These are phyloP conservation scores for Chondrosia reniformis DNA, from an alignment of 37 sponge, comb jelly and placozoan species.

Conservation along the genomic window DNA sequence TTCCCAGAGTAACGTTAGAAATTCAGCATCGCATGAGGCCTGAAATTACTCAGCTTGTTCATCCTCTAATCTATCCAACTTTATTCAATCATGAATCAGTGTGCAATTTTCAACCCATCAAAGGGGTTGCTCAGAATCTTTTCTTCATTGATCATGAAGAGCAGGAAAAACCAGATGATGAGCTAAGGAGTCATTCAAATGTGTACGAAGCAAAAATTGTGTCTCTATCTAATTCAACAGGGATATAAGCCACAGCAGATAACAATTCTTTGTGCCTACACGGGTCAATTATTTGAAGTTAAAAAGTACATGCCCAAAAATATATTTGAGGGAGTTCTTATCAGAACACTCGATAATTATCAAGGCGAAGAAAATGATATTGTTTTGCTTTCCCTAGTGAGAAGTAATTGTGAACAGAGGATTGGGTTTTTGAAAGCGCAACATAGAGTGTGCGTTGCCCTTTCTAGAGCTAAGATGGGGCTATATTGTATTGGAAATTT, in stretches of 20 bases:
- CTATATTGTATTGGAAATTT: slow-evolving; percentile 68
- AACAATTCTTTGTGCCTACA: slow-evolving; percentile 67
- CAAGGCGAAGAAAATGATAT: slow-evolving; percentile 81
- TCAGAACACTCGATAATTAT: slow-evolving; percentile 58
- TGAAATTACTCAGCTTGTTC: slow-evolving; percentile 40
- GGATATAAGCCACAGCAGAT: slow-evolving; percentile 32
- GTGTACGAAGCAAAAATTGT: slow-evolving; percentile 48
- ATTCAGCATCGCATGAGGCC: slow-evolving; percentile 57
- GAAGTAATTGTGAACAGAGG: slow-evolving; percentile 42
- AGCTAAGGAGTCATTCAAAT: slow-evolving; percentile 45
- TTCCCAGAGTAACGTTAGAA: slow-evolving; percentile 18
- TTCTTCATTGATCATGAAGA: slow-evolving; percentile 57
- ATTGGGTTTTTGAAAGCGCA: slow-evolving; percentile 39
- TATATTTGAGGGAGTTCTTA: slow-evolving; percentile 12
- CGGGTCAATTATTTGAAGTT: slow-evolving; percentile 41
- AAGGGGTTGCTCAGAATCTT: slow-evolving; percentile 49
- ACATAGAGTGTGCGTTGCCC: slow-evolving; percentile 66
- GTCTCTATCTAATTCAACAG: slow-evolving; percentile 49
- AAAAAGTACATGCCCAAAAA: slow-evolving; percentile 18
- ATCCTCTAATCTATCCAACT: slow-evolving; percentile 15
- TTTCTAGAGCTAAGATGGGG: slow-evolving; percentile 68
- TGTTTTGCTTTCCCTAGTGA: slow-evolving; percentile 59
- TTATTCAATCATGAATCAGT: slow-evolving; percentile 27
- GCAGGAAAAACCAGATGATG: slow-evolving; percentile 25
- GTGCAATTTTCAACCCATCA: slow-evolving; percentile 10